Conservation (phyloP, 2,797 vertebrate species). For the Tapera naevia region DNA sequence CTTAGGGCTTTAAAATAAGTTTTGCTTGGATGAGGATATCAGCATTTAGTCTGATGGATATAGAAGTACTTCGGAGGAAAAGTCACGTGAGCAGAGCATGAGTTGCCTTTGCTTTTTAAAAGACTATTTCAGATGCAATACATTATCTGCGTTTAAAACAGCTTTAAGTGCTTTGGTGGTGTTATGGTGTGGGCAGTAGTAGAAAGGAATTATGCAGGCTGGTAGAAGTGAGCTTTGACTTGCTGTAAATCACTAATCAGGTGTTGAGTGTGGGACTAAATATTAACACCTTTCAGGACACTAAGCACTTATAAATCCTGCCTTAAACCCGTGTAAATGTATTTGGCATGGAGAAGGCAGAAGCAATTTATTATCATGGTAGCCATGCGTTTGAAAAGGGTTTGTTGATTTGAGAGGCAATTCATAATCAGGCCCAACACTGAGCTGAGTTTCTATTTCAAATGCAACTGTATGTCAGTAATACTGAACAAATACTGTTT, state of each 20-base stretch:
- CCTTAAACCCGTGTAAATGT: neutral
- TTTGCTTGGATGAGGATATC: neutral
- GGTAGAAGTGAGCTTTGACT: neutral
- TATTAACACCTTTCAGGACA: constrained; percentile 16
- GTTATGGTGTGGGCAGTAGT: neutral
- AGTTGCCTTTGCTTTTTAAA: neutral
- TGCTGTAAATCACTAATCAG: constrained; percentile 23
- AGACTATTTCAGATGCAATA: neutral
- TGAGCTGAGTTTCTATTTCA: neutral
- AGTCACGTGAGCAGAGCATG: accelerated
- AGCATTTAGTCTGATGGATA: neutral
- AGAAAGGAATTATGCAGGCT: neutral
- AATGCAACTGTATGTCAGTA: neutral
- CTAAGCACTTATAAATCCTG: neutral
- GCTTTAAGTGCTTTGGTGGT: neutral
- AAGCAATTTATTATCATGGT: neutral
- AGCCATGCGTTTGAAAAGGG: neutral
- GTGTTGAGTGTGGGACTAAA: neutral
- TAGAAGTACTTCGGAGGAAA: neutral
- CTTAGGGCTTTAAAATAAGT: neutral
- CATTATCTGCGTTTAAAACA: neutral
- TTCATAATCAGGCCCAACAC: neutral
- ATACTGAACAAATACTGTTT: neutral
- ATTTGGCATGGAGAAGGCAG: neutral
- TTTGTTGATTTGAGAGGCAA: neutral